Evolutionary conservation across 2,888 invertebrate species (phyloP).

Genomic region (Sycophila texana): DNA sequence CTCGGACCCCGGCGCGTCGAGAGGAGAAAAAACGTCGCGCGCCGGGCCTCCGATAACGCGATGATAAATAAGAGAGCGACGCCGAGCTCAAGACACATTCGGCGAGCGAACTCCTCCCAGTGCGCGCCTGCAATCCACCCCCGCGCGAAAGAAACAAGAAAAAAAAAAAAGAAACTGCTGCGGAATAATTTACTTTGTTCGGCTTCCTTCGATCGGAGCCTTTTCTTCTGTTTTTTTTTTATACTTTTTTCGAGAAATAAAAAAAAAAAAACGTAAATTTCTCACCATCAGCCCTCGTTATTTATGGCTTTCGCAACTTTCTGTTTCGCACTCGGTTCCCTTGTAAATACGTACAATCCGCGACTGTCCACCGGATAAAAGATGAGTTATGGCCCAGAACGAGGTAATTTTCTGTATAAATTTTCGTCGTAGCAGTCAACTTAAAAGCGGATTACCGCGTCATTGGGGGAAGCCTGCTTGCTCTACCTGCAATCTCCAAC

Average conservation of each 20-base stretch:
- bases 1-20: slow-evolving; percentile 1
- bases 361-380: slow-evolving; percentile 26
- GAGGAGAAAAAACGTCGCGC: background rate
- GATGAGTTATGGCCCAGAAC: slow-evolving; percentile 19
- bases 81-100: background rate
- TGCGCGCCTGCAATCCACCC: no score
- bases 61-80: slow-evolving; percentile 40
- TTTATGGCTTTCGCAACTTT: slow-evolving; percentile 17
- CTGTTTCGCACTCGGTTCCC: background rate
- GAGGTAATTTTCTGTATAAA: slow-evolving; percentile 35
- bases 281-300: slow-evolving; percentile 14
- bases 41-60: slow-evolving; percentile 8
- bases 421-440: background rate
- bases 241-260: no score
- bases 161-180: slow-evolving; percentile 1
- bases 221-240: background rate
- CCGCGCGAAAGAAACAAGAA: background rate
- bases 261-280: slow-evolving; percentile 25
- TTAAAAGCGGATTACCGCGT: slow-evolving; percentile 32
- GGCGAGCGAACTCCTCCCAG: background rate
- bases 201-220: slow-evolving; percentile 16
- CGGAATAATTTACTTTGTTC: slow-evolving; percentile 42
- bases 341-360: slow-evolving; percentile 13
- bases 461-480: background rate
- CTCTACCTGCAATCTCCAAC: no score